These are phyloP conservation scores for Drosophila nr. perissopoda DNA, from an alignment of 2,888 invertebrate genomes.

Conservation along the genomic window DNA sequence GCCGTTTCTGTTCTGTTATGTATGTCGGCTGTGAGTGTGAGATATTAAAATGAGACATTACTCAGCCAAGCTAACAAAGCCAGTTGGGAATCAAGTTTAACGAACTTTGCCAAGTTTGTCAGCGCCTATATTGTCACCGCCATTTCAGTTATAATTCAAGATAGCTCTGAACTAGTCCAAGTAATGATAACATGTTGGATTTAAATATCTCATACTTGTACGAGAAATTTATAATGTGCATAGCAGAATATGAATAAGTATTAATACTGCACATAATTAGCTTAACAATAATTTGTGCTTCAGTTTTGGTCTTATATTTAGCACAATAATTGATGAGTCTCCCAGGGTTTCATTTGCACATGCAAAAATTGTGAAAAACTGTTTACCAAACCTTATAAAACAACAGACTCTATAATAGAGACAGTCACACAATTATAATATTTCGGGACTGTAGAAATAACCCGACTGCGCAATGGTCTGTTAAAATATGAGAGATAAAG, in stretches of 20 bases:
- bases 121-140: slow-evolving; percentile 9
- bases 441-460: accelerated
- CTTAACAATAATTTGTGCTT: not conserved
- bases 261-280: not conserved
- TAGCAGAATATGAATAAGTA: not conserved
- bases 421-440: not conserved
- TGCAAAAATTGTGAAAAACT: not conserved
- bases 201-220: not conserved
- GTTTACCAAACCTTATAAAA: not conserved
- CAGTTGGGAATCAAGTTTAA: slow-evolving; percentile 33
- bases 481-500: not conserved
- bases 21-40: not conserved
- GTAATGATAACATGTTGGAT: slow-evolving; percentile 1
- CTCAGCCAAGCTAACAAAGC: slow-evolving; percentile 14
- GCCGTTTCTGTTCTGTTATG: slow-evolving; percentile 10
- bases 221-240: not conserved
- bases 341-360: not conserved
- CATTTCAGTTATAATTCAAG: not conserved
- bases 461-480: not conserved
- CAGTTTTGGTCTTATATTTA: not conserved
- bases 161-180: not conserved
- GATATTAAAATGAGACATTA: slow-evolving; percentile 24
- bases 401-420: not conserved
- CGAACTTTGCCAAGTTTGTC: slow-evolving; percentile 3
- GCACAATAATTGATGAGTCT: not conserved